phyloP scores from a whole-genome alignment of 1,140 invertebrate species.

The Tigriopus japonicus region DNA sequence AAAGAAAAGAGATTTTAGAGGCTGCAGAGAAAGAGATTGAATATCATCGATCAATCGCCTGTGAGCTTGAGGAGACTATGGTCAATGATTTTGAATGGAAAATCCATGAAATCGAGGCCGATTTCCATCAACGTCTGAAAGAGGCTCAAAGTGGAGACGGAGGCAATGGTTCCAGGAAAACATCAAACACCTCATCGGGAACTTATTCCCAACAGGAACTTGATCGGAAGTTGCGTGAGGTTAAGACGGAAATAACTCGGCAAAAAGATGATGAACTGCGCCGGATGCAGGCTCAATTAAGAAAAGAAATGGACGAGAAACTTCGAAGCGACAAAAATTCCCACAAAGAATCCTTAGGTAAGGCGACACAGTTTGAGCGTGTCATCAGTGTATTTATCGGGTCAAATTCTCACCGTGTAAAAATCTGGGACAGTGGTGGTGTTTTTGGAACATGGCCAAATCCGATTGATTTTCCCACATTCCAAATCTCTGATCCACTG shows the following conservation, averaged over 20 bases:
- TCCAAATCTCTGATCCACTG: no score
- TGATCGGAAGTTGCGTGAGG: constrained; percentile 3
- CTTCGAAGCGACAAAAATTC: background rate
- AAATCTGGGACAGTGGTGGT: background rate
- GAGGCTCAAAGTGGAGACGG: background rate
- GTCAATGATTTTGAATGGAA: constrained; percentile 15
- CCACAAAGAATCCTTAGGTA: no score
- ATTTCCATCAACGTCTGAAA: constrained; percentile 9
- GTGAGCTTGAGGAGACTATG: constrained; percentile 5
- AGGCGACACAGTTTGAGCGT: no score
- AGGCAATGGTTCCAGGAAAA: background rate
- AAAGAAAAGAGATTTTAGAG: constrained; percentile 12
- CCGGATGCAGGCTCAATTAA: constrained; percentile 7
- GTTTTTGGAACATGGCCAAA: no score
- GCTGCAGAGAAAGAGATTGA: constrained; percentile 9
- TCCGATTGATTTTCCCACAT: no score
- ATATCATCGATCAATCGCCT: constrained; percentile 9
- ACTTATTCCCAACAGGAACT: background rate
- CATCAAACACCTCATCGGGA: no score
- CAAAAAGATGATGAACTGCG: constrained; percentile 13
- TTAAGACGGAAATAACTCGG: constrained; percentile 3
- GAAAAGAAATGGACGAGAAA: constrained; percentile 7
- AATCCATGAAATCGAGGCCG: constrained; percentile 13
- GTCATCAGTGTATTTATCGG: background rate
- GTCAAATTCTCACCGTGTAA: background rate